Base-by-base conservation (phyloP, 2,113 vertebrate genomes). In the Otis tarda region DNA sequence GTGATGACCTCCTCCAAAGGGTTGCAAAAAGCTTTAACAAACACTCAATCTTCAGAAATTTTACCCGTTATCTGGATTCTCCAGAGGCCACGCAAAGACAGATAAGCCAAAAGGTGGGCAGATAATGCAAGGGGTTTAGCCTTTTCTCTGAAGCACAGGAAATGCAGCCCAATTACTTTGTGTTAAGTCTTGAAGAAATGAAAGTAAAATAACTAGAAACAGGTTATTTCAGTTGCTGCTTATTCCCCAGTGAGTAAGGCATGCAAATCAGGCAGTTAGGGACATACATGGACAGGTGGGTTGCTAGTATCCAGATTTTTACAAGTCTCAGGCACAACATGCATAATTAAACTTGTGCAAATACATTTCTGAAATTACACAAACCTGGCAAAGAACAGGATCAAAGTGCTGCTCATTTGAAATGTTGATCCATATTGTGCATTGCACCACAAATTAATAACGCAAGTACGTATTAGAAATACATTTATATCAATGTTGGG, bases 201-300 rank as follows among this genome's bases (percentile, higher is more conserved):
- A 93, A 95, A 96, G 67, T 63, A 68, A 93, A 83, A 63, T 61
- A 67, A 69, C 59, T 86, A 74, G 71, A 96, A 88, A 0, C 41
- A 35, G 41, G 0, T 82, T 90, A 43, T 87, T 93, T 91, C 84
- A 85, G 93, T 71, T 87, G 74, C 56, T 79, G 67, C 22, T 75
- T 87, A 82, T 75, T 76, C 69, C 27, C 49, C 65, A 64, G 89
- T 31, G 75, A 88, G 80, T 31, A 68, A 82, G 70, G 31, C 87
- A 95, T 87, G 93, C 94, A 93, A 94, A 95, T 79, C 65, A 84
- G 81, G 70, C 81, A 73, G 84, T 73, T 82, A 87, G 81, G 61
- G 57, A 71, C 84, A 37, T 16, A 84, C 5, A 75, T 3, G 65
- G 91, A 33, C 89, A 94, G 65, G 52, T 75, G 74, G 69, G 75